Conservation (phyloP, 1,140 invertebrate species). For the Antheraea mylitta region DNA sequence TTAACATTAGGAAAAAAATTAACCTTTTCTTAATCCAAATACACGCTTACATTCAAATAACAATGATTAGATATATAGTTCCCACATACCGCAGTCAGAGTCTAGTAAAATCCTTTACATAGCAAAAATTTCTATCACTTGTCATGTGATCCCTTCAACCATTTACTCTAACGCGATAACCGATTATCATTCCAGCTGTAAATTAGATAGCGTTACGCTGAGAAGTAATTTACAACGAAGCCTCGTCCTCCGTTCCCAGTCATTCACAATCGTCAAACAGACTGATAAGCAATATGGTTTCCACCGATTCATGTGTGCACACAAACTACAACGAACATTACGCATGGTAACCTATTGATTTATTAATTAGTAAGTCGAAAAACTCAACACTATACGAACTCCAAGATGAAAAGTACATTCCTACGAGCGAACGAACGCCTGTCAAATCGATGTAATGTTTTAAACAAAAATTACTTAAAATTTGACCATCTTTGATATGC, state of each 20-base stretch:
- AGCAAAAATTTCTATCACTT: conserved; percentile 39
- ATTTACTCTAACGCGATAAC: conserved; percentile 45
- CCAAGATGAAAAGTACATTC: neutral
- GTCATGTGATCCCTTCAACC: conserved; percentile 69
- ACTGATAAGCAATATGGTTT: neutral
- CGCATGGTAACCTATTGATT: neutral
- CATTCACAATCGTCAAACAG: neutral
- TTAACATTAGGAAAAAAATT: neutral
- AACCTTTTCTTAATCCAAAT: neutral
- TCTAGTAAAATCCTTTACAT: conserved; percentile 21
- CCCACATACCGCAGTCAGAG: conserved; percentile 9
- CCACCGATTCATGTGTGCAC: neutral
- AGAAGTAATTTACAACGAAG: neutral
- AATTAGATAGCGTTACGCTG: conserved; percentile 3
- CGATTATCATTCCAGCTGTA: neutral
- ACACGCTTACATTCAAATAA: neutral
- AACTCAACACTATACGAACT: neutral
- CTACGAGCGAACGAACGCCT: neutral
- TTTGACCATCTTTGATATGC: neutral
- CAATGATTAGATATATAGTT: neutral
- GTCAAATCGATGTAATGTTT: neutral
- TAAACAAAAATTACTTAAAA: neutral
- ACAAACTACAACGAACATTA: no score
- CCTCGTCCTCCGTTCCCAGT: neutral
- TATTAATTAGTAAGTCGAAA: neutral